Evolutionary conservation across 2,797 vertebrate genomes (phyloP).

Genomic region (Synaphobranchus kaupii): DNA sequence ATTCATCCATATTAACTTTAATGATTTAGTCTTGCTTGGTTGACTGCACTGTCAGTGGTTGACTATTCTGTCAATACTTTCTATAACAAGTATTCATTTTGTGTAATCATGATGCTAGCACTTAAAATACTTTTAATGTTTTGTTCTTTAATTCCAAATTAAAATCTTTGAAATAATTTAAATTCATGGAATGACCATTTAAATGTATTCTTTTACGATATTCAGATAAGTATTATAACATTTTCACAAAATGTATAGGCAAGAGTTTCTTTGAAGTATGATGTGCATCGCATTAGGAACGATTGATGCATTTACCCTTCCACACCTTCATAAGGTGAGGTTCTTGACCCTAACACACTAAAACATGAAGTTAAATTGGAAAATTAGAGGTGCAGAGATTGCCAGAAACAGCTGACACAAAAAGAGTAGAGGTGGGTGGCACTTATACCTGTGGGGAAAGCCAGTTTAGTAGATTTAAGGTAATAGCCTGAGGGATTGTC

Average conservation of each 20-base stretch:
- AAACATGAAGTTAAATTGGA: no score
- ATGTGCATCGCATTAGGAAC: no score
- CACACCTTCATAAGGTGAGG: no score
- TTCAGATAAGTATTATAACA: not conserved
- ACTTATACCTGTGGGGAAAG: no score
- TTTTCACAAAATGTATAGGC: not conserved
- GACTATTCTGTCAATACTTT: not conserved
- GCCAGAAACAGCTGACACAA: no score
- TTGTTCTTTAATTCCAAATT: not conserved
- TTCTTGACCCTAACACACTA: no score
- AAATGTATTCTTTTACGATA: not conserved
- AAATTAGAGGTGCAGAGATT: no score
- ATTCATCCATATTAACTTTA: not conserved
- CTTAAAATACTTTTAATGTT: not conserved
- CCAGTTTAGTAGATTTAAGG: not conserved
- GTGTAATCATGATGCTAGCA: not conserved
- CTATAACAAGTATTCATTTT: not conserved
- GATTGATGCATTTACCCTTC: no score
- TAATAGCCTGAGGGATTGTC: not conserved
- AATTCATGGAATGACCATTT: not conserved
- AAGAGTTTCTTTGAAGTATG: no score
- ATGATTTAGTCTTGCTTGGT: not conserved
- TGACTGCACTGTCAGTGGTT: not conserved
- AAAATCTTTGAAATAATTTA: not conserved
- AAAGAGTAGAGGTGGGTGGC: no score